phyloP scores from a whole-genome alignment of 2,797 vertebrate genomes.

The Bovichtus variegatus region DNA sequence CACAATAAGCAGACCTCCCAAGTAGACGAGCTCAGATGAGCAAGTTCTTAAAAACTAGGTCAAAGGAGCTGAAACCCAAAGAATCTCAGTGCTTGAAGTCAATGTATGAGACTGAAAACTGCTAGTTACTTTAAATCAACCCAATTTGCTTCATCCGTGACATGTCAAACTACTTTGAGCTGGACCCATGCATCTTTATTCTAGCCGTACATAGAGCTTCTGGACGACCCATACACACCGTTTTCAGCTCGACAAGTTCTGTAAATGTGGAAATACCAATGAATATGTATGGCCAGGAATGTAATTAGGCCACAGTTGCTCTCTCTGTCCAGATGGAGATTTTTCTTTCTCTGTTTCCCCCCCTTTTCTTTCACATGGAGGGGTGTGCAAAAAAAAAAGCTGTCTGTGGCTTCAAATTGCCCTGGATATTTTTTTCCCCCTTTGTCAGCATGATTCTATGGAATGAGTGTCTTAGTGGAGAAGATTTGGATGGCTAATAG shows the following conservation, averaged over 20 bases:
- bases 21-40: conserved; percentile 46
- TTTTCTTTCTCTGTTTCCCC: conserved; percentile 29
- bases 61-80: conserved; percentile 21
- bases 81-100: conserved; percentile 12
- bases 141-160: background rate
- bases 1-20: conserved; percentile 66
- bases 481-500: conserved; percentile 84
- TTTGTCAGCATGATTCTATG: conserved; percentile 87
- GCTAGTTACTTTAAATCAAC: background rate
- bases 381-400: conserved; percentile 74
- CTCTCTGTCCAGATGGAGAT: conserved; percentile 50
- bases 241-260: conserved; percentile 12
- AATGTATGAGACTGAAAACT: background rate
- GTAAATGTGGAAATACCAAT: conserved; percentile 49
- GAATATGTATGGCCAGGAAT: conserved; percentile 43
- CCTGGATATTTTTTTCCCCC: conserved; percentile 77
- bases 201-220: background rate
- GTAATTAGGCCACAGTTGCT: conserved; percentile 45
- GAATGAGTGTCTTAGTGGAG: conserved; percentile 81
- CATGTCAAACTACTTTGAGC: background rate
- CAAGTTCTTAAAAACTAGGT: conserved; percentile 46
- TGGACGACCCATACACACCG: conserved; percentile 15
- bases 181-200: background rate
- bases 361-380: conserved; percentile 44
- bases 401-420: conserved; percentile 80